Conservation (phyloP, 1,140 invertebrate genomes). For the Amphibalanus amphitrite region DNA sequence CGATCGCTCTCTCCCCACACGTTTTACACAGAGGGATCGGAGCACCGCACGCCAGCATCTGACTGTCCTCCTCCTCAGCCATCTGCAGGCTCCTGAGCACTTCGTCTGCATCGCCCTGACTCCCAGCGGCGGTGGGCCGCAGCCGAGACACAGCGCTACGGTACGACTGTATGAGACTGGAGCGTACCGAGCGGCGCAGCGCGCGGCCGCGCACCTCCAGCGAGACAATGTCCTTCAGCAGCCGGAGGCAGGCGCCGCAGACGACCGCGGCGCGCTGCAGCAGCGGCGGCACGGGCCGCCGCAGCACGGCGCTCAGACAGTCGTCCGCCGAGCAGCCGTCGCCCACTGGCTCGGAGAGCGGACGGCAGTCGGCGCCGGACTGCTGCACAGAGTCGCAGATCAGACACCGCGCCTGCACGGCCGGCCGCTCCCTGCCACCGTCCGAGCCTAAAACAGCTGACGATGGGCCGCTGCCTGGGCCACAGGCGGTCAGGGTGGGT, state of each 20-base stretch:
- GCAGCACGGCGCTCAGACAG: neutral
- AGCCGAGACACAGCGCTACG: neutral
- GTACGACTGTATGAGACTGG: neutral
- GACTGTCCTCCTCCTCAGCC: too few relatives aligned
- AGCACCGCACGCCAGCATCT: too few relatives aligned
- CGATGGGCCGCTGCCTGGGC: too few relatives aligned
- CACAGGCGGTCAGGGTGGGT: too few relatives aligned
- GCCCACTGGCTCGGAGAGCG: neutral
- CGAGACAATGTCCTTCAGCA: neutral
- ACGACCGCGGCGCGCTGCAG: neutral
- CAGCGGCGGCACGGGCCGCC: neutral
- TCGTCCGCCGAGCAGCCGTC: neutral
- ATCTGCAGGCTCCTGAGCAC: neutral
- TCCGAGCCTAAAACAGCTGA: too few relatives aligned
- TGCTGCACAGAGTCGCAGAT: neutral
- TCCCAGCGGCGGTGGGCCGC: too few relatives aligned
- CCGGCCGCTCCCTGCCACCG: too few relatives aligned
- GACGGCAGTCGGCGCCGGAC: neutral
- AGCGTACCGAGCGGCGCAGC: neutral
- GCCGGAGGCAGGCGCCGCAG: neutral
- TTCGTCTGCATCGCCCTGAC: neutral
- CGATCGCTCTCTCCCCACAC: neutral
- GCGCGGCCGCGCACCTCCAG: neutral
- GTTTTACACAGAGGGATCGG: too few relatives aligned
- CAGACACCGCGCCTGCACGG: too few relatives aligned